Conservation (phyloP, 2,113 vertebrate genomes). For the Trogon melanurus region DNA sequence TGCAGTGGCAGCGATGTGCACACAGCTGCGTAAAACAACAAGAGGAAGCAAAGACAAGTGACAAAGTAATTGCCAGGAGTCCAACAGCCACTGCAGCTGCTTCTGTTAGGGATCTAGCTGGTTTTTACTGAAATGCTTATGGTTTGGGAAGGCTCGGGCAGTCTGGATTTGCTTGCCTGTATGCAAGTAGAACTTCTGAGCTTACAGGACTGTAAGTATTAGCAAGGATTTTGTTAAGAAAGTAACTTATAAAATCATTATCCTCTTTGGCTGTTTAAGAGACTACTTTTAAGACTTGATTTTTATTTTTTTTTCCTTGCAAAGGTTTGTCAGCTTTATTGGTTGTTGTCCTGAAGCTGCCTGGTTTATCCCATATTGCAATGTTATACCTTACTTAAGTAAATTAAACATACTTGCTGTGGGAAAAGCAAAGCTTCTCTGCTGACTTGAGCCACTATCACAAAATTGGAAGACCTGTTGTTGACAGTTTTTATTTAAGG, state of each 20-base stretch:
- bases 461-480: not conserved
- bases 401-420: not conserved
- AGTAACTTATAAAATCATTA: not conserved
- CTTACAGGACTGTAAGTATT: not conserved
- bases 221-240: not conserved
- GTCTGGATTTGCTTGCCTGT: not conserved
- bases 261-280: not conserved
- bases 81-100: not conserved
- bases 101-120: not conserved
- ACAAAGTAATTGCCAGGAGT: not conserved
- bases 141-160: not conserved
- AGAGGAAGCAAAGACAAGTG: not conserved
- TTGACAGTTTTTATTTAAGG: not conserved
- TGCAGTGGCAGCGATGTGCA: rapidly evolving
- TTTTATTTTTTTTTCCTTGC: not conserved
- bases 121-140: not conserved
- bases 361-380: not conserved
- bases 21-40: not conserved
- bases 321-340: not conserved
- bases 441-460: not conserved
- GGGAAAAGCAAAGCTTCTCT: not conserved
- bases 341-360: not conserved
- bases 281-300: not conserved
- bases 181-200: not conserved
- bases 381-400: not conserved